Evolutionary conservation across 2,888 invertebrate species (phyloP), one percentile per base, ranked within the genome.

Genomic region (Criorhina ranunculi): DNA sequence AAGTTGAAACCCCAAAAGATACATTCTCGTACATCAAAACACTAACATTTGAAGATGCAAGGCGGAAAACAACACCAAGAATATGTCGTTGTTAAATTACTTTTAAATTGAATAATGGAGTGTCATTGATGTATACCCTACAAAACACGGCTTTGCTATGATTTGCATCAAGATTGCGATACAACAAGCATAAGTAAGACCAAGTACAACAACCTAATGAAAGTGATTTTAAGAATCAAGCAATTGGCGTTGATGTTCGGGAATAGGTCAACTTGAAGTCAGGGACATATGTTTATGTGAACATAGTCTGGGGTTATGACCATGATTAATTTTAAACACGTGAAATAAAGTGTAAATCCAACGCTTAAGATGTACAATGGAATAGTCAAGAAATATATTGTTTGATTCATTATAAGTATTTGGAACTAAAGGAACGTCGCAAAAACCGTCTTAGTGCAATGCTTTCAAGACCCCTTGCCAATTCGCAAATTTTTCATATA

Each of bases 101-200:
- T 37, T 49, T 49, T 66, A 57, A 75, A 75, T 75, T 75, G 75
- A 75, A 75, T 75, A 75, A 75, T 75, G 55, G 75, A 66, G 57
- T 42, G 55, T 42, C 37, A 57, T 59, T 70, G 62, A 64, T 24
- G 24, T 24, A 24, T 24, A 24, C 24, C 44, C 44, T 46, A 33
- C 46, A 46, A 46, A 35, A 35, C 62, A 49, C 12, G 0, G 12
- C 40, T 5, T 24, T 4, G 8, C 40, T n/a, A 40, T 37, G 59
- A 59, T 59, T 59, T 40, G 24, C 59, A 59, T 37, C 59, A 24
- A 59, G 19, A 24, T 24, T 24, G 24, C 24, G 24, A 24, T 24
- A 24, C 24, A 12, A 24, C 35, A 59, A 40, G 19, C 15, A 17
- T 37, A 19, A 59, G 19, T 24, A 59, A 37, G 40, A 59, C 31